phyloP scores from a whole-genome alignment of 2,888 invertebrate species.

The Cheilosia vernalis region DNA sequence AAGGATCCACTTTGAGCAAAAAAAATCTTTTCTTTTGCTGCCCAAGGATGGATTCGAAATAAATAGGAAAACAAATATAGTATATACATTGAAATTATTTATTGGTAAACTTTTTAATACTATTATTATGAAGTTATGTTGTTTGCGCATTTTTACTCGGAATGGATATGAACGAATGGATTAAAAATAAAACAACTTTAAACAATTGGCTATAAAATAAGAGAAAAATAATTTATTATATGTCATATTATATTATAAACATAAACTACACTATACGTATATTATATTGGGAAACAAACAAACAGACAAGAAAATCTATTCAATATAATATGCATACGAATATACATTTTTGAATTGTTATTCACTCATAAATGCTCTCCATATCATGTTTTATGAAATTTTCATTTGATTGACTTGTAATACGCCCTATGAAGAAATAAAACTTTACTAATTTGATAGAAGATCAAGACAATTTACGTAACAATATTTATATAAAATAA shows the following conservation, averaged over 20 bases:
- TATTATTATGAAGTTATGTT: slow-evolving; percentile 26
- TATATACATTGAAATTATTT: slow-evolving; percentile 54
- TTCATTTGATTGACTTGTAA: slow-evolving; percentile 1
- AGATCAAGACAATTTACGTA: slow-evolving; percentile 31
- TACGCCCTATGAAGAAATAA: slow-evolving; percentile 26
- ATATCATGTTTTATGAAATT: slow-evolving; percentile 56
- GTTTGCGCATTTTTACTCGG: slow-evolving; percentile 35
- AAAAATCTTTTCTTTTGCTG: slow-evolving; percentile 8
- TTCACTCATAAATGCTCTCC: slow-evolving; percentile 60
- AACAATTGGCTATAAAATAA: slow-evolving; percentile 48
- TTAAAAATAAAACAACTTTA: slow-evolving; percentile 32
- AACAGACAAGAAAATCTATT: slow-evolving; percentile 11
- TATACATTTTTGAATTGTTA: slow-evolving; percentile 57
- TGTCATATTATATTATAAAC: slow-evolving; percentile 33
- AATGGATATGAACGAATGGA: slow-evolving; percentile 59
- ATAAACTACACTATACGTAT: slow-evolving; percentile 8
- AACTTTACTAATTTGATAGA: slow-evolving; percentile 33
- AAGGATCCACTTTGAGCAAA: slow-evolving; percentile 48
- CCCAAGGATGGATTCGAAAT: slow-evolving; percentile 47
- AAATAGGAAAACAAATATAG: slow-evolving; percentile 26
- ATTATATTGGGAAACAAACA: slow-evolving; percentile 44
- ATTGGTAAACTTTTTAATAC: slow-evolving; percentile 31
- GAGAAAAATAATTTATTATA: slow-evolving; percentile 9
- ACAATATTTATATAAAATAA: slow-evolving; percentile 53
- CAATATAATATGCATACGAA: slow-evolving; percentile 31